Conservation (phyloP, 2,888 invertebrate species). For the Torymus texanus region DNA sequence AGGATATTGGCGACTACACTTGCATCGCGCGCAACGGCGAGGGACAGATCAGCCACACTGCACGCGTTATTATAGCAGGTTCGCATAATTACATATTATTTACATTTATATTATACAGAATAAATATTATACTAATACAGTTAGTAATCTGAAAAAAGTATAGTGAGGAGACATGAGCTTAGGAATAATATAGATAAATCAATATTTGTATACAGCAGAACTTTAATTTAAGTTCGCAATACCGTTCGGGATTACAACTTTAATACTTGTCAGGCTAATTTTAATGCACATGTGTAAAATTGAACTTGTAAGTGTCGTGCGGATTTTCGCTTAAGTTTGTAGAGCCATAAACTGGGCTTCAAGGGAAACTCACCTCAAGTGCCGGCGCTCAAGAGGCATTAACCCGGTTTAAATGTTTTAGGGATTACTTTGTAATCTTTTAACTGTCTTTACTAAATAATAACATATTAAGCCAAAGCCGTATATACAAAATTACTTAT, state of each 20-base stretch:
- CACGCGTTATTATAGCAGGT: slow-evolving; percentile 96
- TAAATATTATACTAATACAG: too few relatives aligned
- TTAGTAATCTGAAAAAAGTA: too few relatives aligned
- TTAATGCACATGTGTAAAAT: slow-evolving; percentile 34
- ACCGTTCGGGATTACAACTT: too few relatives aligned
- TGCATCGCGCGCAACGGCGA: slow-evolving; percentile 97
- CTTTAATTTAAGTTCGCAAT: too few relatives aligned
- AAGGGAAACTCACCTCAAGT: slow-evolving; percentile 25
- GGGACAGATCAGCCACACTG: slow-evolving; percentile 96
- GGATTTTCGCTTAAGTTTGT: slow-evolving; percentile 37
- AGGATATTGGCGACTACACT: slow-evolving; percentile 97
- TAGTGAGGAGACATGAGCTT: too few relatives aligned
- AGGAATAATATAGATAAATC: too few relatives aligned
- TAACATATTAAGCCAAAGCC: background rate
- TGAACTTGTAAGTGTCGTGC: slow-evolving; percentile 28
- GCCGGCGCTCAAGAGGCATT: slow-evolving; percentile 22
- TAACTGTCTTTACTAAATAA: background rate
- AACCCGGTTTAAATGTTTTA: slow-evolving; percentile 27
- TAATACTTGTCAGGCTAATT: slow-evolving; percentile 16
- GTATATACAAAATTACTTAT: too few relatives aligned
- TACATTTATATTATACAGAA: too few relatives aligned
- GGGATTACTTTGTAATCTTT: slow-evolving; percentile 24
- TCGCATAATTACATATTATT: slow-evolving; percentile 54
- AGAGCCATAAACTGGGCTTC: slow-evolving; percentile 31
- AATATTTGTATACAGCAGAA: too few relatives aligned